Conservation (phyloP, 2,888 invertebrate species). For the Drosophila atripex region DNA sequence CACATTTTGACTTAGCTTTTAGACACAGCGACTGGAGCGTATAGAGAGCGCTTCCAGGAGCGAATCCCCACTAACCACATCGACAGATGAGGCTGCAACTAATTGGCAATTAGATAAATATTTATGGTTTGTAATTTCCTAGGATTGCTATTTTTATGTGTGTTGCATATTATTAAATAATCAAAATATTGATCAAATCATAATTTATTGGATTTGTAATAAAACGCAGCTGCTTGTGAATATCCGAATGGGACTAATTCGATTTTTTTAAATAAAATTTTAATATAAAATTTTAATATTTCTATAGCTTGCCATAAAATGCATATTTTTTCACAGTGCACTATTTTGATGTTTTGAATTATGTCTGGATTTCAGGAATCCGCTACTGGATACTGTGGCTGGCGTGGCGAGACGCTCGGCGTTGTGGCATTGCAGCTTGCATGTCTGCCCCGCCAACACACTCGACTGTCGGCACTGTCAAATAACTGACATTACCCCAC, state of each 20-base stretch:
- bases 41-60: slow-evolving; percentile 8
- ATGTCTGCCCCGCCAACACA: slow-evolving; percentile 61
- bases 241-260: no score
- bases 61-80: neutral
- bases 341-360: neutral
- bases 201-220: no score
- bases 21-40: slow-evolving; percentile 57
- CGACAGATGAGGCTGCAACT: neutral
- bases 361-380: neutral
- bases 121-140: neutral
- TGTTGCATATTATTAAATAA: neutral
- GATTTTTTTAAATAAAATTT: no score
- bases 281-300: no score
- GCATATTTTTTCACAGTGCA: neutral
- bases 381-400: slow-evolving; percentile 44
- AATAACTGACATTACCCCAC: slow-evolving; percentile 75
- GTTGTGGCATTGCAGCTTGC: slow-evolving; percentile 30
- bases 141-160: neutral
- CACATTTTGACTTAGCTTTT: slow-evolving; percentile 74
- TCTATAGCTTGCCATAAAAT: neutral
- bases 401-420: slow-evolving; percentile 27
- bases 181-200: neutral
- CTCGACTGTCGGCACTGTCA: slow-evolving; percentile 74
- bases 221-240: no score
- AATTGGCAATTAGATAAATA: slow-evolving; percentile 1